A percentile compares a stretch with the other conserved stretches of the same genome.
Evolutionary conservation across 1,140 invertebrate species (phyloP).

Genomic region (Drosophila takahashii): DNA sequence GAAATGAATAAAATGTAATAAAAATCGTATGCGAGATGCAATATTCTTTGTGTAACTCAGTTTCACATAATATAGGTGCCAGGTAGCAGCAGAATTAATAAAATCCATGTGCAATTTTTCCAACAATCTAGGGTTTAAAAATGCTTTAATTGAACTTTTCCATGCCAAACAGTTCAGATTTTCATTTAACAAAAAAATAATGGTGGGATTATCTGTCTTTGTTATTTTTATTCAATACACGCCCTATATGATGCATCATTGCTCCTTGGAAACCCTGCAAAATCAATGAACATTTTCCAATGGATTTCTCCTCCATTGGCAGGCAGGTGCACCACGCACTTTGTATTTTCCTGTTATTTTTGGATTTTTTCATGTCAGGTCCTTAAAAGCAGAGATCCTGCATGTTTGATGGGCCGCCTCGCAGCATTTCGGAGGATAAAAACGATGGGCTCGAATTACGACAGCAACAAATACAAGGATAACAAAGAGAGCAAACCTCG

Average conservation of each 20-base stretch:
- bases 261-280: slow-evolving; percentile 9
- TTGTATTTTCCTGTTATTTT: slow-evolving; percentile 14
- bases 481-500: slow-evolving; percentile 29
- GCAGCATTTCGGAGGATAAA: slow-evolving; percentile 8
- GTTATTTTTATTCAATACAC: slow-evolving; percentile 7
- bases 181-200: neutral
- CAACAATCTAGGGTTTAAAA: slow-evolving; percentile 19
- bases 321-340: slow-evolving; percentile 24
- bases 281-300: slow-evolving; percentile 19
- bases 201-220: slow-evolving; percentile 1
- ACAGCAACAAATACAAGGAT: neutral
- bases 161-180: neutral
- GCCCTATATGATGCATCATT: slow-evolving; percentile 26
- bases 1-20: too few relatives aligned
- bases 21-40: too few relatives aligned
- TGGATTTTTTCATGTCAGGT: slow-evolving; percentile 29
- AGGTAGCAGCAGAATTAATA: neutral
- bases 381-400: slow-evolving; percentile 14
- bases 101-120: slow-evolving; percentile 12
- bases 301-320: slow-evolving; percentile 21
- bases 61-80: neutral
- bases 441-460: slow-evolving; percentile 61
- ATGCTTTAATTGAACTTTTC: neutral
- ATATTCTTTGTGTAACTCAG: neutral
- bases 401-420: slow-evolving; percentile 9